phyloP scores from a whole-genome alignment of 2,113 vertebrate species.

The Xyliphius kryptos region DNA sequence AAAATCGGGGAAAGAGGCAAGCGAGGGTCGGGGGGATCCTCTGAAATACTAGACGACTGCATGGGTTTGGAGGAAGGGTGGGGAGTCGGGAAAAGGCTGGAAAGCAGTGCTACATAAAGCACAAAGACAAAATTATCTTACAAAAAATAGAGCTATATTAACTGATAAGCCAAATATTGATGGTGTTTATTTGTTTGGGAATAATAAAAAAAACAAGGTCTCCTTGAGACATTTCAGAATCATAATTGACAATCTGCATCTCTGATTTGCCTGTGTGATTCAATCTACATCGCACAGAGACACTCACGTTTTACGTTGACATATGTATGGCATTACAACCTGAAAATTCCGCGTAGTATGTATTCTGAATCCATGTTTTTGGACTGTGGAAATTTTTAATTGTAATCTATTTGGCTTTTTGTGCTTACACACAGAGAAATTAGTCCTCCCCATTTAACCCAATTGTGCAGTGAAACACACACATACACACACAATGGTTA shows the following conservation, averaged over 20 bases:
- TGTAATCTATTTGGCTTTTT: too few species aligned
- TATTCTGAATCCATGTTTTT: too few species aligned
- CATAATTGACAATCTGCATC: not conserved
- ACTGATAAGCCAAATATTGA: not conserved
- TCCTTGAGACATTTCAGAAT: slow-evolving; percentile 10
- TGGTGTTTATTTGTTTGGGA: not conserved
- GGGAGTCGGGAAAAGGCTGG: slow-evolving; percentile 3
- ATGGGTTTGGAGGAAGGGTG: slow-evolving; percentile 31
- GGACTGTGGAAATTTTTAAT: too few species aligned
- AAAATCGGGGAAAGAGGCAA: slow-evolving; percentile 52
- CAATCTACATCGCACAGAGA: too few species aligned
- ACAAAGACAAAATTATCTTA: not conserved
- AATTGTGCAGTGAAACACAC: too few species aligned
- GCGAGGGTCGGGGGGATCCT: slow-evolving; percentile 45
- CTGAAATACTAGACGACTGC: slow-evolving; percentile 52
- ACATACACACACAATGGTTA: too few species aligned
- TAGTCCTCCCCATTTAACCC: too few species aligned
- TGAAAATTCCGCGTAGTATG: too few species aligned
- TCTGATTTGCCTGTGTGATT: not conserved
- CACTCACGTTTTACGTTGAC: too few species aligned
- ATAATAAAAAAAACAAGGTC: slow-evolving; percentile 49
- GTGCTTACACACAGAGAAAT: too few species aligned
- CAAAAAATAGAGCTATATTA: not conserved
- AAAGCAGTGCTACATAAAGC: slow-evolving; percentile 4
- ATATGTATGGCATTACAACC: too few species aligned